Evolutionary conservation across 2,113 vertebrate genomes (phyloP).

Genomic region (Lasiurus borealis): DNA sequence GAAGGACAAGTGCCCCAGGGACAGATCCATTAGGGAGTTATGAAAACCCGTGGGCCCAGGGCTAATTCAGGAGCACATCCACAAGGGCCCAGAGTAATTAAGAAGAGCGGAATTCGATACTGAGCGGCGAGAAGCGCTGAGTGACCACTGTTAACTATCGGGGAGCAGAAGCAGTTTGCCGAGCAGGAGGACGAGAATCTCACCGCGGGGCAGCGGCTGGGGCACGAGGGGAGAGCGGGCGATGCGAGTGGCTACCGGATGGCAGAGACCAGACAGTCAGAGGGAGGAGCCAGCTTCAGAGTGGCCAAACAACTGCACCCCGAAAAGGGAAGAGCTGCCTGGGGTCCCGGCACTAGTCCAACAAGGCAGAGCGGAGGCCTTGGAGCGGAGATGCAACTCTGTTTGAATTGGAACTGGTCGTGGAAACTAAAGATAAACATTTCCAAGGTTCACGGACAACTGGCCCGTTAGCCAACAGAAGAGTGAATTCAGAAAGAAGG

Average conservation of each 20-base stretch:
- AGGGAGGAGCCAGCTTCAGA: neutral
- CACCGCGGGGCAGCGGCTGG: neutral
- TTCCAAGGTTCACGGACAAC: neutral
- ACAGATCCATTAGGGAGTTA: slow-evolving; percentile 18
- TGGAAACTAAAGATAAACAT: neutral
- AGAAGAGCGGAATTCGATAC: slow-evolving; percentile 71
- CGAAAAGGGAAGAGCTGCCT: neutral
- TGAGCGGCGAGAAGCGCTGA: slow-evolving; percentile 43
- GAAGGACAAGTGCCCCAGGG: neutral
- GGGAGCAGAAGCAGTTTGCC: slow-evolving; percentile 1
- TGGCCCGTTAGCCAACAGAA: neutral
- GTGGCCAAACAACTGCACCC: neutral
- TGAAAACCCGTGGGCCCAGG: no score
- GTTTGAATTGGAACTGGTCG: neutral
- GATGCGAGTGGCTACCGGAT: accelerated
- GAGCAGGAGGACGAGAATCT: neutral
- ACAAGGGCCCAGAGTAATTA: slow-evolving; percentile 62
- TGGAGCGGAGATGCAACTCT: neutral
- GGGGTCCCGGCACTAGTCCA: no score
- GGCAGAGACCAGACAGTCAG: neutral
- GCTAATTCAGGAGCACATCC: slow-evolving; percentile 67
- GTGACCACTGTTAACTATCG: slow-evolving; percentile 62
- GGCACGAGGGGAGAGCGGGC: no score
- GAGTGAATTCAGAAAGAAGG: neutral
- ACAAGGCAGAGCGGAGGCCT: neutral